Conservation (phyloP, 64 coral and sea anemone genomes). For the Trachythela sp. region DNA sequence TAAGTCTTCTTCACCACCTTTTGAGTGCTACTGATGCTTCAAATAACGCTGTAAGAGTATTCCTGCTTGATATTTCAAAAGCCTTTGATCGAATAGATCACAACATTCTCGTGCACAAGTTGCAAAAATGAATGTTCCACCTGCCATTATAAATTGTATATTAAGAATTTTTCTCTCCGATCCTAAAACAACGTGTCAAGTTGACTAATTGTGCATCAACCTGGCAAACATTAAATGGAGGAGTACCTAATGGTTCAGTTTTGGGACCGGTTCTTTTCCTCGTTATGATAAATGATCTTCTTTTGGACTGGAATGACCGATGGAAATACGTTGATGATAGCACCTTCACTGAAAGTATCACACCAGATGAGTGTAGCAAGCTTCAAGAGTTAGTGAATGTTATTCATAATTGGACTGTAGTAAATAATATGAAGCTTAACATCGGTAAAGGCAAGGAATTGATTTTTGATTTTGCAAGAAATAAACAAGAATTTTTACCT, state of each 20-base stretch:
- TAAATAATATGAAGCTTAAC: not conserved
- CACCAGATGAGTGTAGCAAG: not conserved
- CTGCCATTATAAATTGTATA: not conserved
- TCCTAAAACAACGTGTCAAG: not conserved
- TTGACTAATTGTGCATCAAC: not conserved
- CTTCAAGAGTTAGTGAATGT: not conserved
- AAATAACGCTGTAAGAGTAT: too few species aligned
- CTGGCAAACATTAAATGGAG: not conserved
- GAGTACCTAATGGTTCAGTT: not conserved
- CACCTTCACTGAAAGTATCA: not conserved
- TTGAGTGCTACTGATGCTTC: too few species aligned
- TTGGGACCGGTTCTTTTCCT: not conserved
- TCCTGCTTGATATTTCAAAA: too few species aligned
- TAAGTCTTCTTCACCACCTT: too few species aligned
- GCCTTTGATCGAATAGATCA: too few species aligned
- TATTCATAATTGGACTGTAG: not conserved
- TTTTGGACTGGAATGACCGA: not conserved
- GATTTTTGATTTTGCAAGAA: not conserved
- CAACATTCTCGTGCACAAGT: not conserved
- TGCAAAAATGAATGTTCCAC: not conserved
- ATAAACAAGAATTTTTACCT: not conserved
- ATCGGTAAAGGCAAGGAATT: not conserved
- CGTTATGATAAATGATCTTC: not conserved
- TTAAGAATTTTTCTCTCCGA: not conserved
- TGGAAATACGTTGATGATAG: conserved; percentile 2